A percentile compares a stretch with the other conserved stretches of the same genome.
phyloP scores from a whole-genome alignment of 2,888 invertebrate species.

The Drosophila putrida region DNA sequence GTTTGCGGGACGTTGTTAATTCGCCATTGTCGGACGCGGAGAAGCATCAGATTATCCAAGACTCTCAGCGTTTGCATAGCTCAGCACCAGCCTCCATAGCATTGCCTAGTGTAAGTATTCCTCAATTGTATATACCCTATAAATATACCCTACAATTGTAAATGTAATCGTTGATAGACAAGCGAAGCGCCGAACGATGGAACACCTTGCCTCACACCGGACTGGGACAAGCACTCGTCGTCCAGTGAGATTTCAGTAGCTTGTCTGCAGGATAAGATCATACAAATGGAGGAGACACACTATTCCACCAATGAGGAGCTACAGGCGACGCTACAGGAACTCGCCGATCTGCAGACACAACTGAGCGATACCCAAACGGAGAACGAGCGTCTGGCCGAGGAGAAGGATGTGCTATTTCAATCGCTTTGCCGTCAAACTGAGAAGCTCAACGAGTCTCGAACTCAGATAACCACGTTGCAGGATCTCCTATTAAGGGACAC shows the following conservation, averaged over 20 bases:
- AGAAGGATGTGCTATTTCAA: slow-evolving; percentile 95
- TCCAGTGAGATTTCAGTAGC: slow-evolving; percentile 96
- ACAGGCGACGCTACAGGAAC: slow-evolving; percentile 96
- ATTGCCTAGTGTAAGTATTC: slow-evolving; percentile 84
- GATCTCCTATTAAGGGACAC: slow-evolving; percentile 90
- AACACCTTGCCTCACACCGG: slow-evolving; percentile 91
- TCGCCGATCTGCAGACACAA: slow-evolving; percentile 95
- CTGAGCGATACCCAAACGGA: slow-evolving; percentile 94
- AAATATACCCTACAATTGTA: background rate
- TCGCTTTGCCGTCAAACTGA: slow-evolving; percentile 96
- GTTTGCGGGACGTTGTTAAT: slow-evolving; percentile 92
- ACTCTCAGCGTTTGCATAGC: slow-evolving; percentile 90
- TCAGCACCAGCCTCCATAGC: slow-evolving; percentile 91
- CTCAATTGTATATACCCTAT: background rate
- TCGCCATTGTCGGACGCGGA: slow-evolving; percentile 93
- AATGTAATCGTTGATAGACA: background rate
- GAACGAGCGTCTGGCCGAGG: slow-evolving; percentile 94
- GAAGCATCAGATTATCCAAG: slow-evolving; percentile 92
- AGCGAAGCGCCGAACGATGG: slow-evolving; percentile 81
- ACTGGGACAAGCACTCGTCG: slow-evolving; percentile 97
- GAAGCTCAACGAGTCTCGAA: slow-evolving; percentile 94
- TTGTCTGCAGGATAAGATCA: slow-evolving; percentile 96
- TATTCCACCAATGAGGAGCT: slow-evolving; percentile 95
- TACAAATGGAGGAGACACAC: slow-evolving; percentile 86
- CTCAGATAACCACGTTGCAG: slow-evolving; percentile 93